These are phyloP conservation scores for Mongoloraphidia duomilia DNA, from an alignment of 2,888 invertebrate species.

Conservation along the genomic window DNA sequence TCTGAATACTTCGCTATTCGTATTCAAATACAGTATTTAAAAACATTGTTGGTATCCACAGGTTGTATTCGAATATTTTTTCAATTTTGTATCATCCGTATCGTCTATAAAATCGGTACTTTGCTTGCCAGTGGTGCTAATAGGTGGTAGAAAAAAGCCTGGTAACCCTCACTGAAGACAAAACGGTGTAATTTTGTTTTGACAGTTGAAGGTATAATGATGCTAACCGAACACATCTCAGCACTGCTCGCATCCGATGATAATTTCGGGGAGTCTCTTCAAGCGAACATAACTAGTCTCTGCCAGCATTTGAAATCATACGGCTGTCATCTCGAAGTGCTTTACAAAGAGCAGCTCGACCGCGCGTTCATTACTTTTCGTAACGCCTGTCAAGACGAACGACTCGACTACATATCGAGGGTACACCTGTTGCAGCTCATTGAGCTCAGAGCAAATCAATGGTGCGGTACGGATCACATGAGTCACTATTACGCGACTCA, in stretches of 20 bases:
- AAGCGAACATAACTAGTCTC: conserved; percentile 61
- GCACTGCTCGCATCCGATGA: conserved; percentile 61
- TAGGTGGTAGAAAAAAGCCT: too few relatives aligned
- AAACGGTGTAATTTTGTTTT: conserved; percentile 21
- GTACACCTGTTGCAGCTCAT: conserved; percentile 82
- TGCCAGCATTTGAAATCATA: conserved; percentile 68
- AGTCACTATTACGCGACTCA: conserved; percentile 69
- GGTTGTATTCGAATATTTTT: too few relatives aligned
- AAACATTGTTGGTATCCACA: too few relatives aligned
- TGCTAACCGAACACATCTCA: conserved; percentile 68
- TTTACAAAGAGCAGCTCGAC: conserved; percentile 76
- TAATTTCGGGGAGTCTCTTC: conserved; percentile 46
- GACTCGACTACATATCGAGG: conserved; percentile 71
- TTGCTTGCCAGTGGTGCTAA: too few relatives aligned
- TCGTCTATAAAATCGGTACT: too few relatives aligned
- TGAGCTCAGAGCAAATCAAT: conserved; percentile 81
- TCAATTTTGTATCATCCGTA: too few relatives aligned
- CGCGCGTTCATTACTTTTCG: conserved; percentile 74
- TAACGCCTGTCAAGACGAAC: conserved; percentile 78
- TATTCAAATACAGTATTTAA: too few relatives aligned
- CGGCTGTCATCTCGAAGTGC: conserved; percentile 65
- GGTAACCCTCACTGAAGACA: not conserved
- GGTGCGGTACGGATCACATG: conserved; percentile 75
- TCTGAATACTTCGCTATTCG: too few relatives aligned
- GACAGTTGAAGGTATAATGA: conserved; percentile 66